phyloP scores from a whole-genome alignment of 2,797 vertebrate genomes.

The Sebastes nivosus region DNA sequence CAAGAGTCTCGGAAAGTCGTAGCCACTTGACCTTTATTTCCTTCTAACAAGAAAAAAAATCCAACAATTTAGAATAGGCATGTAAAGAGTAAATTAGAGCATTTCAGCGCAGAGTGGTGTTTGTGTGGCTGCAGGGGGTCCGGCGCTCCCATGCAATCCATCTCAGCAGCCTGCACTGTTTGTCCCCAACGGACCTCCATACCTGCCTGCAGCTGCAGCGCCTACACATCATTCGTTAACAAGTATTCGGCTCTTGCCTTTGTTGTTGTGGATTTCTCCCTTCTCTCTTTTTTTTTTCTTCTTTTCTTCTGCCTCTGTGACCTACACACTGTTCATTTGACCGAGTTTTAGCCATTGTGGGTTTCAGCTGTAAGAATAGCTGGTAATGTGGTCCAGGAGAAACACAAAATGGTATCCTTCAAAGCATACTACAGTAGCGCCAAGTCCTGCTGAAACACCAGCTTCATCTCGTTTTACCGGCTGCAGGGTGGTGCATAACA shows the following conservation, averaged over 20 bases:
- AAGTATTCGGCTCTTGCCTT: conserved; percentile 72
- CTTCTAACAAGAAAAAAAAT: conserved; percentile 50
- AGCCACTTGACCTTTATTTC: conserved; percentile 78
- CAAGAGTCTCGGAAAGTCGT: conserved; percentile 47
- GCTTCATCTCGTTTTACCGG: conserved; percentile 3
- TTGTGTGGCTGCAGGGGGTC: conserved; percentile 80
- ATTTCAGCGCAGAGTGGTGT: conserved; percentile 71
- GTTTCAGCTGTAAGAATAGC: conserved; percentile 47
- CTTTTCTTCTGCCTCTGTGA: conserved; percentile 57
- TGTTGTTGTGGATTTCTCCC: conserved; percentile 67
- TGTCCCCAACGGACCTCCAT: conserved; percentile 80
- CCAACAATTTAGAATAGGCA: conserved; percentile 72
- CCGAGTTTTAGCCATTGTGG: conserved; percentile 62
- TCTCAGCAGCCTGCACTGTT: conserved; percentile 79
- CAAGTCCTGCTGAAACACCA: conserved; percentile 21
- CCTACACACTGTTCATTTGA: conserved; percentile 68
- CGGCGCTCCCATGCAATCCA: conserved; percentile 73
- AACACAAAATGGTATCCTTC: conserved; percentile 49
- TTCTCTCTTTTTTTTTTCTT: conserved; percentile 38
- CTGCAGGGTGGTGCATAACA: background rate
- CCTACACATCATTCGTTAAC: conserved; percentile 83
- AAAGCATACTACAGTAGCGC: background rate
- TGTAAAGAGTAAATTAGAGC: conserved; percentile 75
- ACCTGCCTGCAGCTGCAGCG: conserved; percentile 79
- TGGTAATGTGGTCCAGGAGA: conserved; percentile 24